Percentiles rank a stretch among this genome's conserved stretches.
These are phyloP conservation scores for Sitodiplosis mosellana DNA, from an alignment of 1,140 invertebrate genomes.

Conservation along the genomic window DNA sequence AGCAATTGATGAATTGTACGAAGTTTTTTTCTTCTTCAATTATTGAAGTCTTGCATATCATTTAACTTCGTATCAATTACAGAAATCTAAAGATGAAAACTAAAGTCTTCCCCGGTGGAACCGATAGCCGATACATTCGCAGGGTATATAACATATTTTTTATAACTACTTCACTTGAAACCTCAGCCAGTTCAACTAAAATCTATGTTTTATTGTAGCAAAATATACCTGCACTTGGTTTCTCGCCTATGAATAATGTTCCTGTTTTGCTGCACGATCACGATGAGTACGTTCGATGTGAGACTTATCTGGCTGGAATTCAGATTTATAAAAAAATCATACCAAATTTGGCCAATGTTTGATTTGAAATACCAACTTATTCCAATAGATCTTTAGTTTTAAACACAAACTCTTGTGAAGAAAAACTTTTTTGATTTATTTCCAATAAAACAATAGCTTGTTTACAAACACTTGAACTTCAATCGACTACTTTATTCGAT, in stretches of 20 bases:
- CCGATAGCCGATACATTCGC: conserved; percentile 54
- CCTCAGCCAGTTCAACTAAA: background rate
- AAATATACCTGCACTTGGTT: conserved; percentile 60
- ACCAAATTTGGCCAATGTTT: conserved; percentile 31
- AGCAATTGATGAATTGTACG: conserved; percentile 29
- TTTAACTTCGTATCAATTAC: background rate
- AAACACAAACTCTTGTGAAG: too few species aligned
- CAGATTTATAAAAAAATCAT: conserved; percentile 43
- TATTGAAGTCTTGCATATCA: too few species aligned
- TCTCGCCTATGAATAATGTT: conserved; percentile 68
- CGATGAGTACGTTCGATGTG: conserved; percentile 54
- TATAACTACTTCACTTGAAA: background rate
- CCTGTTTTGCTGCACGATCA: conserved; percentile 61
- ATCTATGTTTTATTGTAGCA: conserved; percentile 23
- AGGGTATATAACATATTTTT: conserved; percentile 46
- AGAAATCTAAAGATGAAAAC: conserved; percentile 36
- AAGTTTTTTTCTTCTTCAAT: background rate
- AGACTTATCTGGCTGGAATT: conserved; percentile 51
- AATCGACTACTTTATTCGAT: too few species aligned
- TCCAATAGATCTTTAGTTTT: too few species aligned
- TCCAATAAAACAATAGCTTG: too few species aligned
- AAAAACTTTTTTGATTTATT: too few species aligned
- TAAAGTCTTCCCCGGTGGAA: conserved; percentile 61
- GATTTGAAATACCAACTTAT: background rate
- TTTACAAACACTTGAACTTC: too few species aligned